Percentiles rank a stretch among this genome's conserved stretches.
phyloP scores from a whole-genome alignment of 30 jellyfish, hydroid and myxozoan species.

The Nemopilema nomurai region DNA sequence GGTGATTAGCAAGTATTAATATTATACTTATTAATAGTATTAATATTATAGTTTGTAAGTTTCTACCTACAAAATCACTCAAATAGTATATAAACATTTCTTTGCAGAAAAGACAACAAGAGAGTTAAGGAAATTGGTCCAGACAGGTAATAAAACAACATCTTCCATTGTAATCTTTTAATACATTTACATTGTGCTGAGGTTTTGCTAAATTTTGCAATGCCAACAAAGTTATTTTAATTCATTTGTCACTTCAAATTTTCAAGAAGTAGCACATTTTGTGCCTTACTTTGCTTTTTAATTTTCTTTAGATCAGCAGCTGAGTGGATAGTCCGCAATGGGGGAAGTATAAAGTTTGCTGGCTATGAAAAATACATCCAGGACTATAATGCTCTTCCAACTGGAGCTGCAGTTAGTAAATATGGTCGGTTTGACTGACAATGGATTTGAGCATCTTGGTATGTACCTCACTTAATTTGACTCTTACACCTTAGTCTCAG shows the following conservation, averaged over 20 bases:
- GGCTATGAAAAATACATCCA: slow-evolving; percentile 46
- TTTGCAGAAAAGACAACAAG: slow-evolving; percentile 65
- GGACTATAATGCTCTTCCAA: slow-evolving; percentile 62
- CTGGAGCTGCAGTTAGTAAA: slow-evolving; percentile 32
- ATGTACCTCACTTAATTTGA: neutral
- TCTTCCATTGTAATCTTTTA: neutral
- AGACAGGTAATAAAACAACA: slow-evolving; percentile 65
- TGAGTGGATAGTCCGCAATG: slow-evolving; percentile 93
- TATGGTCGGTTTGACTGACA: slow-evolving; percentile 58
- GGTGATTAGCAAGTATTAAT: neutral
- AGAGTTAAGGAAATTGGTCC: slow-evolving; percentile 85
- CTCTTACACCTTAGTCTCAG: too few relatives aligned
- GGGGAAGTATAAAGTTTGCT: slow-evolving; percentile 79
- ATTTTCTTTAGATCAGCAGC: slow-evolving; percentile 79
- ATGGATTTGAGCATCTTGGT: slow-evolving; percentile 87
- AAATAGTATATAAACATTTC: too few relatives aligned
- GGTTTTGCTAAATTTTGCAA: neutral
- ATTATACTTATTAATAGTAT: too few relatives aligned
- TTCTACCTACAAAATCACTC: neutral
- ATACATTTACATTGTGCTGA: neutral
- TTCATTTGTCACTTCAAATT: neutral
- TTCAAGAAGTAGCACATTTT: neutral
- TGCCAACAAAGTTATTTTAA: neutral
- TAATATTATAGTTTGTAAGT: too few relatives aligned
- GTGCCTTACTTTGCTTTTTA: neutral